Conservation (phyloP, 2,888 invertebrate genomes). For the Pegoplata infirma region DNA sequence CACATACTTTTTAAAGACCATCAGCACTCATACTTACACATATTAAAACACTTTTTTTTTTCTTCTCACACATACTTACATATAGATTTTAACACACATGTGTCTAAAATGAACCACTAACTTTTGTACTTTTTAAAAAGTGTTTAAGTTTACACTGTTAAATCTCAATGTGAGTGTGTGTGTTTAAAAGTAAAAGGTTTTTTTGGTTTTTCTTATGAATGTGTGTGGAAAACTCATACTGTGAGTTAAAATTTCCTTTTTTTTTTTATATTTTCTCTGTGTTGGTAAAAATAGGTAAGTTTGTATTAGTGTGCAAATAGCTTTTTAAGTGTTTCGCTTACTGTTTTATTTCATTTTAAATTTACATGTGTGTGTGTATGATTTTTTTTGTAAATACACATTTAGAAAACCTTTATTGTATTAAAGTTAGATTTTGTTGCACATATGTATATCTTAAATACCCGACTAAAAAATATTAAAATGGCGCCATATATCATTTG, state of each 20-base stretch:
- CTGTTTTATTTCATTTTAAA: constrained; percentile 29
- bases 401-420: constrained; percentile 1
- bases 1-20: constrained; percentile 36
- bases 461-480: too few species aligned
- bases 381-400: neutral
- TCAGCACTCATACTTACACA: constrained; percentile 14
- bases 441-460: neutral
- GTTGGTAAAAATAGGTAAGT: neutral
- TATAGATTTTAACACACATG: neutral
- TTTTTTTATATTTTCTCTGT: neutral
- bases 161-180: neutral
- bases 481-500: too few species aligned
- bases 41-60: neutral
- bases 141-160: constrained; percentile 16
- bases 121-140: constrained; percentile 2
- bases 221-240: too few species aligned
- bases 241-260: neutral
- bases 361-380: too few species aligned
- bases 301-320: constrained; percentile 53
- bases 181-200: neutral
- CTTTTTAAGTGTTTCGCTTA: constrained; percentile 59
- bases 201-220: neutral
- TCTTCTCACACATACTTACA: neutral
- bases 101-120: constrained; percentile 16
- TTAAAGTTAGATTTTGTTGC: neutral